A percentile compares a stretch with the other conserved stretches of the same genome.
These are phyloP conservation scores for Probosciger aterrimus DNA, from an alignment of 2,113 vertebrate genomes.

Conservation along the genomic window DNA sequence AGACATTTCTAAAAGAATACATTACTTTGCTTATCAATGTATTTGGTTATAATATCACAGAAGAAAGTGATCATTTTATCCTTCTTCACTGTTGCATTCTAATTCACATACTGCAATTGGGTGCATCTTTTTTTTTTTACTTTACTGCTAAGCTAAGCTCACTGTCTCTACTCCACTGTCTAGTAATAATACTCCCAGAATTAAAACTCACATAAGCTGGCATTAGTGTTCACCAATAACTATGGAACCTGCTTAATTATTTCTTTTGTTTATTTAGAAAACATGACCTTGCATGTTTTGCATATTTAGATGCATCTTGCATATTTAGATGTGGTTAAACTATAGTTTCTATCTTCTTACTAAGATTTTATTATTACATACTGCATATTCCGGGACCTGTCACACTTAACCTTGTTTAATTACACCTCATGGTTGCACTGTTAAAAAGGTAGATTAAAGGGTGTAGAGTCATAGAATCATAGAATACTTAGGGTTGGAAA, in stretches of 20 bases:
- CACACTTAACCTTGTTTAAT: neutral
- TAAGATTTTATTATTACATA: neutral
- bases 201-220: constrained; percentile 14
- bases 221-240: neutral
- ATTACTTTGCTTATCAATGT: neutral
- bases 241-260: neutral
- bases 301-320: neutral
- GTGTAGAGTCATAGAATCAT: neutral
- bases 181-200: neutral
- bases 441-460: neutral
- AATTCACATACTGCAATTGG: neutral
- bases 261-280: neutral
- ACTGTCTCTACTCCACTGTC: neutral
- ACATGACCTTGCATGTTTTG: neutral
- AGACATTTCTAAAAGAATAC: neutral
- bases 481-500: neutral
- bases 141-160: neutral
- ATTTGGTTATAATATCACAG: neutral
- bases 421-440: neutral
- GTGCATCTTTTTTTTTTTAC: neutral
- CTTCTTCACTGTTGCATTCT: neutral
- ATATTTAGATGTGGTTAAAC: neutral
- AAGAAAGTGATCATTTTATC: neutral
- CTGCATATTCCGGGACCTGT: neutral
- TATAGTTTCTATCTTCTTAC: neutral